Evolutionary conservation across 2,888 invertebrate species (phyloP).

Genomic region (Labia minor): DNA sequence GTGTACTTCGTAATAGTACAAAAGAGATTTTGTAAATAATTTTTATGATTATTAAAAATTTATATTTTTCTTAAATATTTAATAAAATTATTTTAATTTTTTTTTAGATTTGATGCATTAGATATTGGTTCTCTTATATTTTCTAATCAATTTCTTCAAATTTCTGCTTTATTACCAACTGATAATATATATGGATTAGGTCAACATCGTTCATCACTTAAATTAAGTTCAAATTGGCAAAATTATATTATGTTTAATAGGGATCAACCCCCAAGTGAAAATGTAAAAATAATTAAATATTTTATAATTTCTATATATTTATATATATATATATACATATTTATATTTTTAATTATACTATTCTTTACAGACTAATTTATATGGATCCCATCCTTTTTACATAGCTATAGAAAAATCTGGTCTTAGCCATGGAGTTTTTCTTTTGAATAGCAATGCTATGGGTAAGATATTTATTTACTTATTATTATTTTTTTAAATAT

Average conservation of each 20-base stretch:
- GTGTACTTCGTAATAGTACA: constrained; percentile 44
- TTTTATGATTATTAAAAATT: background rate
- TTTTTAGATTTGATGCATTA: constrained; percentile 54
- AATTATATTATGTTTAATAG: constrained; percentile 57
- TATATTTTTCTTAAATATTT: too few relatives aligned
- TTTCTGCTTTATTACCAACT: constrained; percentile 51
- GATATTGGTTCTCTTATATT: constrained; percentile 57
- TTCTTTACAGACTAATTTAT: constrained; percentile 51
- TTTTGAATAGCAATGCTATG: constrained; percentile 77
- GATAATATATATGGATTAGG: constrained; percentile 62
- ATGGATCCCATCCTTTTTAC: constrained; percentile 77
- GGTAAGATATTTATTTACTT: constrained; percentile 41
- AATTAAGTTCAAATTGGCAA: constrained; percentile 55
- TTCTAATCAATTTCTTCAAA: constrained; percentile 64
- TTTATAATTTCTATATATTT: too few relatives aligned
- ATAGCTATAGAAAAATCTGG: constrained; percentile 57
- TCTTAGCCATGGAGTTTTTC: constrained; percentile 62
- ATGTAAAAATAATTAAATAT: constrained; percentile 39
- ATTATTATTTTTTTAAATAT: background rate
- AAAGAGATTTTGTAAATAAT: constrained; percentile 45
- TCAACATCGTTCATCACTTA: constrained; percentile 52
- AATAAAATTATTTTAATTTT: constrained; percentile 27
- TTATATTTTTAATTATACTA: constrained; percentile 24
- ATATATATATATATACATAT: background rate
- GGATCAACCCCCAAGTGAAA: constrained; percentile 52